Percentiles rank a stretch among this genome's conserved stretches.
Evolutionary conservation across 2,797 vertebrate genomes (phyloP).

Genomic region (Zenarchopterus dispar): DNA sequence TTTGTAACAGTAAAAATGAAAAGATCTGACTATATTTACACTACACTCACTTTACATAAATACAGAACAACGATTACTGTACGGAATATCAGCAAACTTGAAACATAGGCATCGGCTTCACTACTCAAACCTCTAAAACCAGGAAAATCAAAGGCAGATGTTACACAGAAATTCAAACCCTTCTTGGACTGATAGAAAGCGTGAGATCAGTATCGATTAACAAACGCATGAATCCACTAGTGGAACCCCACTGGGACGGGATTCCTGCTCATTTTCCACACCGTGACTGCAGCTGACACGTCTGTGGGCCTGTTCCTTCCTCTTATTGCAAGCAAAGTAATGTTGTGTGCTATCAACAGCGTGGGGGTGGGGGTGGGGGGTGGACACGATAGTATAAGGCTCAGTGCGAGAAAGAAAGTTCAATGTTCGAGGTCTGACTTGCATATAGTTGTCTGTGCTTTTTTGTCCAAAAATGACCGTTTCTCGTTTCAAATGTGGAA

Average conservation of each 20-base stretch:
- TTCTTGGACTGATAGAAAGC: constrained; percentile 73
- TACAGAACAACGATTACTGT: constrained; percentile 99
- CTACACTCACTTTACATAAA: constrained; percentile 99
- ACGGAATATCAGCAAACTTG: constrained; percentile 95
- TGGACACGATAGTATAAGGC: constrained; percentile 78
- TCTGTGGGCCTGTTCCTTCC: constrained; percentile 49
- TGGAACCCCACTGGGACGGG: constrained; percentile 47
- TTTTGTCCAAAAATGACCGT: constrained; percentile 42
- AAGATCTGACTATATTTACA: constrained; percentile 99
- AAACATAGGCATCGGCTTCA: constrained; percentile 94
- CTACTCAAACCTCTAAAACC: constrained; percentile 88
- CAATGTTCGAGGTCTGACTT: constrained; percentile 74
- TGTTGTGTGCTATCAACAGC: constrained; percentile 69
- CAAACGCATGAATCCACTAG: constrained; percentile 68
- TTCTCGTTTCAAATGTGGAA: constrained; percentile 58
- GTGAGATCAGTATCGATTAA: constrained; percentile 59
- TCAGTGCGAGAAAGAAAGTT: constrained; percentile 79
- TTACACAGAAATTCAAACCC: constrained; percentile 77
- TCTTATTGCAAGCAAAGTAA: constrained; percentile 73
- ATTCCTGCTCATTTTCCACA: constrained; percentile 54
- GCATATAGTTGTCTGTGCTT: constrained; percentile 79
- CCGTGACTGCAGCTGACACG: constrained; percentile 57
- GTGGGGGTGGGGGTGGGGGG: no score
- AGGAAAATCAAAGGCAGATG: constrained; percentile 83
- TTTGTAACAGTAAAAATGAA: constrained; percentile 90